phyloP scores from a whole-genome alignment of 2,797 vertebrate genomes.

The Morus bassanus region DNA sequence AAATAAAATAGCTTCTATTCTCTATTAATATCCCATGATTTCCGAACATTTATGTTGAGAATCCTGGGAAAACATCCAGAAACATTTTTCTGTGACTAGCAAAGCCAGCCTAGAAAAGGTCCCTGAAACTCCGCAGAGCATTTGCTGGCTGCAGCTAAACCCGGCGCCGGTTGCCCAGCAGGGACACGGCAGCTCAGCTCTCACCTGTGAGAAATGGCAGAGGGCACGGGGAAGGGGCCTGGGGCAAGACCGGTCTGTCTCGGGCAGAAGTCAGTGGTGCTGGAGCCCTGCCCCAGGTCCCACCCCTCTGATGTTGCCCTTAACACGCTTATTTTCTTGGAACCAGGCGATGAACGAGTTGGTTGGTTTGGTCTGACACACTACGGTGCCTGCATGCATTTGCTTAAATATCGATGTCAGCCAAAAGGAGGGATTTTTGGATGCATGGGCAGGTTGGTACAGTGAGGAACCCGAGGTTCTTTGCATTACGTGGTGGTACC shows the following conservation, averaged over 20 bases:
- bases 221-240: not conserved
- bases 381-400: not conserved
- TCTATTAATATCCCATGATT: not conserved
- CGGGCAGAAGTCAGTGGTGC: not conserved
- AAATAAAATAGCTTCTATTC: not conserved
- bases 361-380: not conserved
- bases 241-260: not conserved
- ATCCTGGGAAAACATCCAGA: not conserved
- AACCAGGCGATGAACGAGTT: not conserved
- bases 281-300: not conserved
- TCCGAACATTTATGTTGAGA: not conserved
- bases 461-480: too few species aligned
- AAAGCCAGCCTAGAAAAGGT: not conserved
- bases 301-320: accelerated
- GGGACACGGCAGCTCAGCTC: not conserved
- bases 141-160: not conserved
- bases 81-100: not conserved
- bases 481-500: accelerated
- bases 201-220: not conserved
- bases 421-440: not conserved
- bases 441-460: not conserved
- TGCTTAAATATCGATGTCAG: accelerated
- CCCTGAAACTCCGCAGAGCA: not conserved
- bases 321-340: accelerated
- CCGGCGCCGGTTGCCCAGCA: accelerated